These are phyloP conservation scores for Gobio gobio DNA, from an alignment of 2,113 vertebrate species.

Conservation along the genomic window DNA sequence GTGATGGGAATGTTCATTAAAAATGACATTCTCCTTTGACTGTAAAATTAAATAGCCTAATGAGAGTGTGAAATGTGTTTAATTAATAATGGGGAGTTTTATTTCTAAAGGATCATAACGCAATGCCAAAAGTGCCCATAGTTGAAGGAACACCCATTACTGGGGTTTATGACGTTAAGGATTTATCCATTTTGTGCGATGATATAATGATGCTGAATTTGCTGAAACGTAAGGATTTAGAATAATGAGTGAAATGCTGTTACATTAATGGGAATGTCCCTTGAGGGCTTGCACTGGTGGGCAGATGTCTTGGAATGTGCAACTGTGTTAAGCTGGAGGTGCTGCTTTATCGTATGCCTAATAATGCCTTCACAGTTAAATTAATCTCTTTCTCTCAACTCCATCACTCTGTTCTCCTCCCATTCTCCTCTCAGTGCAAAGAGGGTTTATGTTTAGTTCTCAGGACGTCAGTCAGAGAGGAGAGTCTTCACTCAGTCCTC, in stretches of 20 bases:
- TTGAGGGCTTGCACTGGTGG: background rate
- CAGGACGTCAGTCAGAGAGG: slow-evolving; percentile 88
- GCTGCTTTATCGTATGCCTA: background rate
- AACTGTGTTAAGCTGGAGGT: background rate
- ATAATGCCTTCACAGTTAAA: background rate
- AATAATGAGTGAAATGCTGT: background rate
- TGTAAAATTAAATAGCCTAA: background rate
- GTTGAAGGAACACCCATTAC: background rate
- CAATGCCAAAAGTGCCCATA: background rate
- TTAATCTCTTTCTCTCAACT: background rate
- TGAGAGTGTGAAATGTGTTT: background rate
- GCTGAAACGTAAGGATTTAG: background rate
- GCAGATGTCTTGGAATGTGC: slow-evolving; percentile 12
- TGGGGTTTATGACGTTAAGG: background rate
- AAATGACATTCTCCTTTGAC: background rate
- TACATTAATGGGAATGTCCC: background rate
- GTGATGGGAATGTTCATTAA: background rate
- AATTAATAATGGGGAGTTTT: background rate
- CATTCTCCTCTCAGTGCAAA: slow-evolving; percentile 80
- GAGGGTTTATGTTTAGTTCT: slow-evolving; percentile 90
- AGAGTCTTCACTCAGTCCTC: slow-evolving; percentile 84
- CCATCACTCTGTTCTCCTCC: slow-evolving; percentile 14
- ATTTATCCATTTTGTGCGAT: background rate
- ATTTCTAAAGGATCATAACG: background rate
- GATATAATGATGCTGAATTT: background rate